phyloP scores from a whole-genome alignment of 92 coral and sea anemone genomes.

The Porites rus region DNA sequence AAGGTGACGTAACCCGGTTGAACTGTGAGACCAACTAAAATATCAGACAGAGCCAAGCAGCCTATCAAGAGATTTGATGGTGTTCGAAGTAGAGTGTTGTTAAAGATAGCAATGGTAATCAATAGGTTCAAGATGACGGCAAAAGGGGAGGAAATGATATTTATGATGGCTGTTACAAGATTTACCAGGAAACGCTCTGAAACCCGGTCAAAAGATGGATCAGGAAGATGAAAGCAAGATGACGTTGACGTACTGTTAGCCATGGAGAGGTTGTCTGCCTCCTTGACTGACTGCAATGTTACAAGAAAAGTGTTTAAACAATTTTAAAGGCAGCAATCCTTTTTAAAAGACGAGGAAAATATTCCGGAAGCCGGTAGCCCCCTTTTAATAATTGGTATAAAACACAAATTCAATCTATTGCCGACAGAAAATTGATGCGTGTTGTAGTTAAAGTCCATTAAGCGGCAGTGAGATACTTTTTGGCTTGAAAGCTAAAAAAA shows the following conservation, averaged over 20 bases:
- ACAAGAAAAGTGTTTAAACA: not conserved
- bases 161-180: slow-evolving; percentile 64
- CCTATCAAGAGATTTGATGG: slow-evolving; percentile 73
- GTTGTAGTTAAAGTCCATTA: too few relatives aligned
- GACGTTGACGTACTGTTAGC: not conserved
- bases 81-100: slow-evolving; percentile 49
- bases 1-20: not conserved
- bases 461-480: too few relatives aligned
- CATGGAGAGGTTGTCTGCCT: not conserved
- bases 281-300: not conserved
- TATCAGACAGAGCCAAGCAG: slow-evolving; percentile 14
- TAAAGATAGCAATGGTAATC: slow-evolving; percentile 45
- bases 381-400: too few relatives aligned
- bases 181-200: slow-evolving; percentile 1
- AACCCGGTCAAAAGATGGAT: not conserved
- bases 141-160: slow-evolving; percentile 57
- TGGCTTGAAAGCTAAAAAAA: too few relatives aligned
- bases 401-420: too few relatives aligned
- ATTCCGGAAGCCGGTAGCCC: too few relatives aligned
- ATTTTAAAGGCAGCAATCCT: not conserved
- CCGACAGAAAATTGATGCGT: too few relatives aligned
- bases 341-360: not conserved
- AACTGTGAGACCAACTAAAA: not conserved
- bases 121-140: slow-evolving; percentile 62
- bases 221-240: not conserved